Evolutionary conservation across 2,797 vertebrate genomes (phyloP).

Genomic region (Protosalanx chinensis): DNA sequence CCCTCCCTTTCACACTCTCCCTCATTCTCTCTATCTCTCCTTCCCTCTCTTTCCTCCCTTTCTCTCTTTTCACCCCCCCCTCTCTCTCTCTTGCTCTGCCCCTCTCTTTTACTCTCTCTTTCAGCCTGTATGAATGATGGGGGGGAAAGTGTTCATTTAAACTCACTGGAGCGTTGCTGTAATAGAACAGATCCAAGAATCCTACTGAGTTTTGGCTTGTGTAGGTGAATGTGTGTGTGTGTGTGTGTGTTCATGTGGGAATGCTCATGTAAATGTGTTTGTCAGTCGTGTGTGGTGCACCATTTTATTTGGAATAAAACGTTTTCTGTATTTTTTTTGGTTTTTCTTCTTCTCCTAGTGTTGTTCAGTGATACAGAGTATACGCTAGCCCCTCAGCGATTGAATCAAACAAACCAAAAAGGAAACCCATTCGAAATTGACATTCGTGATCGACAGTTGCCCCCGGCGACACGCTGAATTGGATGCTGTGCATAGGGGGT

Average conservation of each 20-base stretch:
- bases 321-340: constrained; percentile 26
- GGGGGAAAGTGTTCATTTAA: constrained; percentile 21
- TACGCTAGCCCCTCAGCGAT: constrained; percentile 59
- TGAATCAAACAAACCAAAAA: constrained; percentile 63
- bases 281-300: constrained; percentile 42
- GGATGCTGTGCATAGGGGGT: constrained; percentile 1
- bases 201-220: constrained; percentile 18
- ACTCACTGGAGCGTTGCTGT: constrained; percentile 23
- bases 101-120: constrained; percentile 13
- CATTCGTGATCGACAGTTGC: constrained; percentile 65
- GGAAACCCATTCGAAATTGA: constrained; percentile 59
- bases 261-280: constrained; percentile 1
- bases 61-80: constrained; percentile 8
- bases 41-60: background rate
- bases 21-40: background rate
- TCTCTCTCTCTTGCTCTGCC: constrained; percentile 4
- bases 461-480: constrained; percentile 40
- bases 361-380: constrained; percentile 50
- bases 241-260: constrained; percentile 10
- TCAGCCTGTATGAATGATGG: constrained; percentile 24
- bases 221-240: constrained; percentile 21
- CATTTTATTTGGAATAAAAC: constrained; percentile 41
- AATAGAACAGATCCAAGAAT: constrained; percentile 25
- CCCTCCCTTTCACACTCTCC: background rate
- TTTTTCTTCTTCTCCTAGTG: constrained; percentile 27